These are phyloP conservation scores for Lasioglossum villosulum DNA, from an alignment of 2,888 invertebrate species.

Conservation along the genomic window DNA sequence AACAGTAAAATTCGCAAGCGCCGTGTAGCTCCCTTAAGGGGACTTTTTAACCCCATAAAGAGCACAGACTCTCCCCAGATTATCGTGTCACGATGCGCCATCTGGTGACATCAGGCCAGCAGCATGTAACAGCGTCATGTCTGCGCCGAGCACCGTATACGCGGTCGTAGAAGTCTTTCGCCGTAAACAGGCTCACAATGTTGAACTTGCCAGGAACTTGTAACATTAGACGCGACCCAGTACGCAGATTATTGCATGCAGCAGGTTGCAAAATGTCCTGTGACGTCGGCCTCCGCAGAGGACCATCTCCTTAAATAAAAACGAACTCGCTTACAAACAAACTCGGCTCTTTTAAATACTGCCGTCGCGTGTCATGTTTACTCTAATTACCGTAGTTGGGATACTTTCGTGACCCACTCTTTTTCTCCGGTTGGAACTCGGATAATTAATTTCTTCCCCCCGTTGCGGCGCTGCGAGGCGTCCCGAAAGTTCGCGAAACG, in stretches of 20 bases:
- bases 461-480: not conserved
- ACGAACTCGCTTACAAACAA: not conserved
- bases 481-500: not conserved
- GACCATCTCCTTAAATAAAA: not conserved
- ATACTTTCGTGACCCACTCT: not conserved
- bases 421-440: not conserved
- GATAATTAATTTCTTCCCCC: not conserved
- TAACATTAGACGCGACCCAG: constrained; percentile 11
- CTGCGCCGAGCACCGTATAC: not conserved
- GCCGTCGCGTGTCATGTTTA: not conserved
- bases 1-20: not conserved
- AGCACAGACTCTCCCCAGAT: not conserved
- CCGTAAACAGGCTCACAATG: not conserved
- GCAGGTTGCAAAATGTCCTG: not conserved
- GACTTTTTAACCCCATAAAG: constrained; percentile 14
- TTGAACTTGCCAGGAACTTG: not conserved
- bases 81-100: not conserved
- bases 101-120: not conserved
- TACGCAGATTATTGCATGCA: not conserved
- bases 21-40: not conserved
- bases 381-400: not conserved
- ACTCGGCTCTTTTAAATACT: not conserved
- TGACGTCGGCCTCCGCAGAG: not conserved
- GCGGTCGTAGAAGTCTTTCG: constrained; percentile 3
- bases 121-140: not conserved